Percentiles rank a stretch among this genome's conserved stretches.
phyloP scores from a whole-genome alignment of 2,113 vertebrate species.

The Haplochromis vanheusdeni region DNA sequence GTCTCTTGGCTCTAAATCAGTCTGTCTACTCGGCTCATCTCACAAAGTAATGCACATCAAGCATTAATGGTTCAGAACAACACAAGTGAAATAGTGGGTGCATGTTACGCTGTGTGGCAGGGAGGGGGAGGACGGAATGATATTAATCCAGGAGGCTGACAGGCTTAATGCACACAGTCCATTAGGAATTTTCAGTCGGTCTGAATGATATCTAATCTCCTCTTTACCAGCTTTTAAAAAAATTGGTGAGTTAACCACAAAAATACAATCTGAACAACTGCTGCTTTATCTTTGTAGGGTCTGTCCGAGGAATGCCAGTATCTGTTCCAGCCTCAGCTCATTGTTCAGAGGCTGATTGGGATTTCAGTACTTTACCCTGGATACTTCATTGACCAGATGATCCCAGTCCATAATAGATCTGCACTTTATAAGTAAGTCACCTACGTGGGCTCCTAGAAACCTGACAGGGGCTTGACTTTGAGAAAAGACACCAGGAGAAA shows the following conservation, averaged over 20 bases:
- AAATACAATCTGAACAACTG: not conserved
- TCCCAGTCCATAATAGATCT: conserved; percentile 85
- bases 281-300: conserved; percentile 71
- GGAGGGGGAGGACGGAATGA: conserved; percentile 14
- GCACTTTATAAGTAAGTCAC: conserved; percentile 92
- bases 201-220: conserved; percentile 41
- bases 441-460: not conserved
- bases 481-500: not conserved
- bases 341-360: conserved; percentile 88
- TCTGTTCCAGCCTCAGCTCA: conserved; percentile 96
- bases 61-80: conserved; percentile 40
- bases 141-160: conserved; percentile 44
- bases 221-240: conserved; percentile 14
- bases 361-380: conserved; percentile 90
- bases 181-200: conserved; percentile 33
- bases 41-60: conserved; percentile 20
- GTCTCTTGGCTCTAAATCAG: not conserved
- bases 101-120: conserved; percentile 14
- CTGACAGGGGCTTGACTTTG: not conserved
- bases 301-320: conserved; percentile 98
- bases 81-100: conserved; percentile 28
- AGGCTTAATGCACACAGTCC: conserved; percentile 38
- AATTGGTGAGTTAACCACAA: conserved; percentile 1
- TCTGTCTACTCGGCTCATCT: conserved; percentile 30
- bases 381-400: conserved; percentile 83